A percentile compares a stretch with the other conserved stretches of the same genome.
These are phyloP conservation scores for Galeopterus variegatus DNA, from an alignment of 2,113 vertebrate species.

Conservation along the genomic window DNA sequence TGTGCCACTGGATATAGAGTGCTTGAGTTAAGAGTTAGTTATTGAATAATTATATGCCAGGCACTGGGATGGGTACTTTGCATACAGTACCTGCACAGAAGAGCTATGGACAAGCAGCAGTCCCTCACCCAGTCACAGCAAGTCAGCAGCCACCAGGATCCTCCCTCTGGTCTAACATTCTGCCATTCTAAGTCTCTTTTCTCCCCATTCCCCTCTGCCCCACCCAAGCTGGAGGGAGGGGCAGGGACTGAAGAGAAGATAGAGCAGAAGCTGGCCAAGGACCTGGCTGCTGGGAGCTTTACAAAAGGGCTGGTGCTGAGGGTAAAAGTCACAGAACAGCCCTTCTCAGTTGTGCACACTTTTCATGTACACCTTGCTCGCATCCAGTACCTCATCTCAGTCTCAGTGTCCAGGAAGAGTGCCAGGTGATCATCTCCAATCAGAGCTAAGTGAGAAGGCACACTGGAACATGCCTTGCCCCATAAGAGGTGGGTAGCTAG, in stretches of 20 bases:
- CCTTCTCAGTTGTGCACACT: neutral
- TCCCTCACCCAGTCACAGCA: neutral
- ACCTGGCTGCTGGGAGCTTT: neutral
- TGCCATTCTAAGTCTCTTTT: neutral
- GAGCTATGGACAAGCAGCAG: neutral
- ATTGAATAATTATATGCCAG: neutral
- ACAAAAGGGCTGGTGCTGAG: neutral
- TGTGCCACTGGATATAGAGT: too few relatives aligned
- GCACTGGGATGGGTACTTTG: neutral
- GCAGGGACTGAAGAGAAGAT: neutral
- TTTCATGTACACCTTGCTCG: neutral
- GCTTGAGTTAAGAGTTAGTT: neutral
- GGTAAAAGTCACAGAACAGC: neutral
- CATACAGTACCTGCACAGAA: neutral
- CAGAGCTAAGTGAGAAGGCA: neutral
- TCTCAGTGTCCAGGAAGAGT: neutral
- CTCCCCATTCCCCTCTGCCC: neutral
- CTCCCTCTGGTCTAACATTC: neutral
- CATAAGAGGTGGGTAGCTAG: too few relatives aligned
- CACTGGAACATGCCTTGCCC: neutral
- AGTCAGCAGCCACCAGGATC: neutral
- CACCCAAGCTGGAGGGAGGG: neutral
- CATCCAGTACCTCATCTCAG: neutral
- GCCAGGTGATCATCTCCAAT: neutral
- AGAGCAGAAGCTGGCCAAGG: neutral